These are phyloP conservation scores for Philopedon plagiatum DNA, from an alignment of 2,888 invertebrate species.

Conservation along the genomic window DNA sequence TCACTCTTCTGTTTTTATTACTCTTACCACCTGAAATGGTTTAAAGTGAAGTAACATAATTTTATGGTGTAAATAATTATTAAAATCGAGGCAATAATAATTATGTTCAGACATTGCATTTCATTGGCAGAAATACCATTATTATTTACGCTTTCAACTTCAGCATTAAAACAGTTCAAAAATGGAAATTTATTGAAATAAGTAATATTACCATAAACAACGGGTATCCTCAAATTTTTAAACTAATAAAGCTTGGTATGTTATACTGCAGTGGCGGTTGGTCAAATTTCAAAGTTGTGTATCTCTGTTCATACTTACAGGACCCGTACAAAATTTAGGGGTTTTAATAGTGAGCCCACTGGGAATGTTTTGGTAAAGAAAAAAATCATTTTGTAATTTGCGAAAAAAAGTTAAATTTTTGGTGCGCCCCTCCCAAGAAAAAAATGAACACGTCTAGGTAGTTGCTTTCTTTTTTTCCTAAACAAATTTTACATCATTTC, in stretches of 20 bases:
- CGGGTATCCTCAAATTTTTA: background rate
- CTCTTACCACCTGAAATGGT: background rate
- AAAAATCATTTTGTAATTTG: no score
- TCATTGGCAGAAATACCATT: background rate
- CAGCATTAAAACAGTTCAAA: slow-evolving; percentile 2
- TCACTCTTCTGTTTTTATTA: background rate
- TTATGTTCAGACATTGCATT: background rate
- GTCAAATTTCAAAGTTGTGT: no score
- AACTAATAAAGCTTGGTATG: background rate
- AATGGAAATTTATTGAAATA: slow-evolving; percentile 6
- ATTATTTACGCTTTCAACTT: slow-evolving; percentile 17
- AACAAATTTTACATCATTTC: no score
- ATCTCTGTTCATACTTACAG: no score
- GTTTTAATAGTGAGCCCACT: no score
- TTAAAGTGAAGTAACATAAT: background rate
- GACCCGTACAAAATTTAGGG: no score
- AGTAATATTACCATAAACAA: background rate
- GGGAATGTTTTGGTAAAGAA: no score
- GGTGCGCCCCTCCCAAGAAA: no score
- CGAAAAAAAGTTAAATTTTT: no score
- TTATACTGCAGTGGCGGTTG: no score
- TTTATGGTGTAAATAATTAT: slow-evolving; percentile 10
- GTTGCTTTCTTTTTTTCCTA: no score
- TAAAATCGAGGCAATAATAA: background rate
- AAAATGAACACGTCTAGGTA: no score